Conservation (phyloP, 2,113 vertebrate species). For the Canis aureus region DNA sequence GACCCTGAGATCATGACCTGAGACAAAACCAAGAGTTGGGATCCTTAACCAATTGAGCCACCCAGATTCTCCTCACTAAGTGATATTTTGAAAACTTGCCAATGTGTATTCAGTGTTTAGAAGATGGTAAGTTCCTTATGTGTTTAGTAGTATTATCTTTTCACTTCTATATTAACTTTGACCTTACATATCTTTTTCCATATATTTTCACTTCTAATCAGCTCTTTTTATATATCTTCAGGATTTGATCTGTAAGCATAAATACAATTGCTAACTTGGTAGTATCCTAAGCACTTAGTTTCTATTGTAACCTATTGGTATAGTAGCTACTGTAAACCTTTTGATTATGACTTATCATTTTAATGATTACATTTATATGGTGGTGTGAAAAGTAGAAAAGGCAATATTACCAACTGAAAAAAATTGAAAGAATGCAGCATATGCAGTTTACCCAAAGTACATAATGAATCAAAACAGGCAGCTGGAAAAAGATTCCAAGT, state of each 20-base stretch:
- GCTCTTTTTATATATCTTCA: not conserved
- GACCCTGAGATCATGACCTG: not conserved
- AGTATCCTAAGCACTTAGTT: not conserved
- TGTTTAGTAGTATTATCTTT: constrained; percentile 1
- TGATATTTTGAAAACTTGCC: not conserved
- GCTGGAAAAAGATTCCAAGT: constrained; percentile 16
- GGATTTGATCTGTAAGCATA: not conserved
- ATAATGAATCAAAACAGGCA: not conserved
- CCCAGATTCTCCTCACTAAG: not conserved
- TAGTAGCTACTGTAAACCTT: not conserved
- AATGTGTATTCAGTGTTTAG: not conserved
- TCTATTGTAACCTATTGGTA: not conserved
- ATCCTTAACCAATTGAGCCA: not conserved
- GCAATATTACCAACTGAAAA: not conserved
- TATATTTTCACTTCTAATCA: not conserved
- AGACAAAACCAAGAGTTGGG: not conserved
- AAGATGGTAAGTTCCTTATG: not conserved
- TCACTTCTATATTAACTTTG: not conserved
- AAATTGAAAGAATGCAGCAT: not conserved
- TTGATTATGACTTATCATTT: constrained; percentile 8
- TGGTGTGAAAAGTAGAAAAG: constrained; percentile 2
- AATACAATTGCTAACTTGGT: not conserved
- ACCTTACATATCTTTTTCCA: not conserved
- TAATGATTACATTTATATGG: not conserved
- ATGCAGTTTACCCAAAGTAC: not conserved